Conservation (phyloP, 64 coral and sea anemone genomes). For the Pachyseris speciosa region DNA sequence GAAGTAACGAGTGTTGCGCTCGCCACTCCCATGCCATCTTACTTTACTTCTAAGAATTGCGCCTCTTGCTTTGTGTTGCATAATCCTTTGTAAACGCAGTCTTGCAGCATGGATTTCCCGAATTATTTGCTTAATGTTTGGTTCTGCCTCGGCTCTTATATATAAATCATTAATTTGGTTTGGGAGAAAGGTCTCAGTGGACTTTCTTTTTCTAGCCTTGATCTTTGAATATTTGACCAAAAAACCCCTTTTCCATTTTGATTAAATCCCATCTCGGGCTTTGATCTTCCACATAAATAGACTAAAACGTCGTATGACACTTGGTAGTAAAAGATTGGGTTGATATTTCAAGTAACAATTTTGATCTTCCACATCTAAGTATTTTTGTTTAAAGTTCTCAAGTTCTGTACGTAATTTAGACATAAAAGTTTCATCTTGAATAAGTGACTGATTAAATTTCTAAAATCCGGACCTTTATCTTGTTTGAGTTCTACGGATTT, state of each 20-base stretch:
- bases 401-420: neutral
- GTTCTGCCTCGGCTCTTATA: too few species aligned
- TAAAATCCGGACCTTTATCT: neutral
- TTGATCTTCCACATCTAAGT: neutral
- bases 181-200: neutral
- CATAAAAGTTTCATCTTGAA: constrained; percentile 2
- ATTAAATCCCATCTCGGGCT: constrained; percentile 35
- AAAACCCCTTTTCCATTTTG: neutral
- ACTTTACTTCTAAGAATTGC: too few species aligned
- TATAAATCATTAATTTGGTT: neutral
- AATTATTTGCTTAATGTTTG: too few species aligned
- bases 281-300: too few species aligned
- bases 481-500: neutral
- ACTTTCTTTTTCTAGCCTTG: neutral
- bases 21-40: too few species aligned
- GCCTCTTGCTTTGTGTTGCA: too few species aligned
- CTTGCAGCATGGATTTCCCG: too few species aligned
- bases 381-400: neutral
- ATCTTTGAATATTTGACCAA: neutral
- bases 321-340: too few species aligned
- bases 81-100: too few species aligned
- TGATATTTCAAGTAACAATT: too few species aligned
- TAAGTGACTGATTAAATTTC: constrained; percentile 21
- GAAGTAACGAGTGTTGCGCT: too few species aligned
- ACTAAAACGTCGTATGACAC: too few species aligned